A percentile compares a stretch with the other conserved stretches of the same genome.
phyloP scores from a whole-genome alignment of 1,140 invertebrate genomes.

The Drosophila kurseongensis region DNA sequence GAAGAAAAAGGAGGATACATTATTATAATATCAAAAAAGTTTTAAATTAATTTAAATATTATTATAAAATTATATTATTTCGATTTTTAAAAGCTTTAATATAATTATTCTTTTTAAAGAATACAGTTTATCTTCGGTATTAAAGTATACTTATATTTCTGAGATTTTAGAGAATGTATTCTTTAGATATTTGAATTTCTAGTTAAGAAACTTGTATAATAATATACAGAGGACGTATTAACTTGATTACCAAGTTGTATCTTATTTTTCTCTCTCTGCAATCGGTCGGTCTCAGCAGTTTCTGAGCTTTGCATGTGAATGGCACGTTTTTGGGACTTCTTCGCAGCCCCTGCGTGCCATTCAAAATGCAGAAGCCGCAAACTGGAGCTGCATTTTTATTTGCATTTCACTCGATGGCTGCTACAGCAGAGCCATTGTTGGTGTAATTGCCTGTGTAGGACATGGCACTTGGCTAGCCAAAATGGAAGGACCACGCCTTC shows the following conservation, averaged over 20 bases:
- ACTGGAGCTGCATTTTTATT: conserved; percentile 75
- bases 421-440: conserved; percentile 55
- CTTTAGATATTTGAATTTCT: no score
- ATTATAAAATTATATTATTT: no score
- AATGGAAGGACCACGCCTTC: conserved; percentile 24
- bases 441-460: conserved; percentile 76
- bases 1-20: background rate
- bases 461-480: conserved; percentile 61
- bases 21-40: no score
- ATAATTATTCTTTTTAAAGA: no score
- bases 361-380: conserved; percentile 64
- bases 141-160: no score
- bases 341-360: conserved; percentile 25
- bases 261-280: background rate
- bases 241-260: background rate
- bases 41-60: no score
- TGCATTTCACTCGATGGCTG: conserved; percentile 42
- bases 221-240: no score
- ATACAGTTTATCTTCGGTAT: no score
- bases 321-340: conserved; percentile 70
- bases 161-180: no score
- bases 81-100: no score
- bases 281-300: conserved; percentile 30
- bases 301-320: conserved; percentile 73
- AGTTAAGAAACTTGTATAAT: no score